Evolutionary conservation across 2,888 invertebrate species (phyloP).

Genomic region (Aphodius granarius): DNA sequence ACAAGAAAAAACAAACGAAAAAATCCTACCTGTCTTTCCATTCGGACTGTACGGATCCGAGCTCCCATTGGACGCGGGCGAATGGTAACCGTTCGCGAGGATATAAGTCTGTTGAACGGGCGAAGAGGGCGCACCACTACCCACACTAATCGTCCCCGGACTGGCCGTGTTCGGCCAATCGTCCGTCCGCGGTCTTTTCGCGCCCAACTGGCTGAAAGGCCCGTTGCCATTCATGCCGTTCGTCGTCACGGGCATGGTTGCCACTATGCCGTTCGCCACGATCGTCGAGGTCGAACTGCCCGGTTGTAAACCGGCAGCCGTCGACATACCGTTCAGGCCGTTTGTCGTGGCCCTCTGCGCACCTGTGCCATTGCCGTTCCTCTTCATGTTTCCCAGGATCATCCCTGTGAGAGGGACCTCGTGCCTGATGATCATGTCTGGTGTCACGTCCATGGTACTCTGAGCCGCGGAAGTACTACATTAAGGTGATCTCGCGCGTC

Average conservation of each 20-base stretch:
- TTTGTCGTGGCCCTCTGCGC: slow-evolving; percentile 29
- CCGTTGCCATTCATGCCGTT: slow-evolving; percentile 35
- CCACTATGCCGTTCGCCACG: slow-evolving; percentile 43
- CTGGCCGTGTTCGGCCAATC: slow-evolving; percentile 69
- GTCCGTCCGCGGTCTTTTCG: slow-evolving; percentile 60
- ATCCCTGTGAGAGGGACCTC: slow-evolving; percentile 44
- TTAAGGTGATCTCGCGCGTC: slow-evolving; percentile 20
- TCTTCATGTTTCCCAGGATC: neutral
- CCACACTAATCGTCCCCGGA: slow-evolving; percentile 60
- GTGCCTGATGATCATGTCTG: slow-evolving; percentile 65
- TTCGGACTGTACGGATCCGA: slow-evolving; percentile 92
- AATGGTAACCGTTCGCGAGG: slow-evolving; percentile 79
- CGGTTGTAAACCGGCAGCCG: slow-evolving; percentile 34
- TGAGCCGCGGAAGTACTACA: slow-evolving; percentile 23
- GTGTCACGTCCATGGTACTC: slow-evolving; percentile 69
- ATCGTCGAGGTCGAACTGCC: slow-evolving; percentile 35
- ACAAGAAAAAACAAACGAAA: neutral
- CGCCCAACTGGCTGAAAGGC: slow-evolving; percentile 40
- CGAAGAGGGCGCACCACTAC: slow-evolving; percentile 58
- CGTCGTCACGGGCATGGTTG: slow-evolving; percentile 31
- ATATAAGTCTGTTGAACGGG: slow-evolving; percentile 60
- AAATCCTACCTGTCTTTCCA: slow-evolving; percentile 80
- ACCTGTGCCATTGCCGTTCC: neutral
- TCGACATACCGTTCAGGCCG: slow-evolving; percentile 22
- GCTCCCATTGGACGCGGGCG: slow-evolving; percentile 84